Base-by-base conservation (phyloP, 2,888 invertebrate genomes). In the Strigamia crassipes region DNA sequence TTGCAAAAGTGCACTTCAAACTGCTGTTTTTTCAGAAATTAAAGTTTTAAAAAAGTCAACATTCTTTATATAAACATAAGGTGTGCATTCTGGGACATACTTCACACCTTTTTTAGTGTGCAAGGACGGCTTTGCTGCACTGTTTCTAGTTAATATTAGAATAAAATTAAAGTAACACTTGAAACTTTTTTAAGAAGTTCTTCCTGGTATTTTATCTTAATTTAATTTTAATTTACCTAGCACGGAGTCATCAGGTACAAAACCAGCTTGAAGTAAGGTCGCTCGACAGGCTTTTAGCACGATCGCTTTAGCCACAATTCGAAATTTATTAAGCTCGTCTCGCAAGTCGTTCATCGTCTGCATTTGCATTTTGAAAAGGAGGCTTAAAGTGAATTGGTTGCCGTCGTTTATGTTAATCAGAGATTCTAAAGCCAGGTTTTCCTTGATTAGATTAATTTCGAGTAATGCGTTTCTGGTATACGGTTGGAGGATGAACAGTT, bases 211-310 rank as follows among this genome's bases (percentile, higher is more conserved):
- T n/a, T n/a, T n/a, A n/a, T n/a, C n/a, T n/a, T n/a, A n/a, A n/a
- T n/a, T n/a, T n/a, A n/a, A n/a, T n/a, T n/a, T n/a, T n/a, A n/a
- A 66, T 2, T 66, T 27, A 78, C 78, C 38, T 18, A 31, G 87
- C 85, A 87, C 88, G 82, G 88, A 88, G 84, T 96, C 95, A 85
- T 95, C 94, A 9, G 92, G 92, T 1, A 93, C 92, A 86, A 95
- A 96, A 0, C 95, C 95, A 84, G 92, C 92, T 4, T 91, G 91
- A 77, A 92, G 89, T 0, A 96, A 90, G 0, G 95, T 93, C 0
- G 91, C 91, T 82, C 94, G 91, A 85, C 95, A 95, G 0, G 95
- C 93, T 80, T 92, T 90, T 84, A 91, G 89, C 15, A 93, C 89
- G 31, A 92, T 89, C 84, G 91, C 91, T 86, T 90, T 90, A 0